Evolutionary conservation across 1,140 invertebrate genomes (phyloP).

Genomic region (Saccostrea echinata): DNA sequence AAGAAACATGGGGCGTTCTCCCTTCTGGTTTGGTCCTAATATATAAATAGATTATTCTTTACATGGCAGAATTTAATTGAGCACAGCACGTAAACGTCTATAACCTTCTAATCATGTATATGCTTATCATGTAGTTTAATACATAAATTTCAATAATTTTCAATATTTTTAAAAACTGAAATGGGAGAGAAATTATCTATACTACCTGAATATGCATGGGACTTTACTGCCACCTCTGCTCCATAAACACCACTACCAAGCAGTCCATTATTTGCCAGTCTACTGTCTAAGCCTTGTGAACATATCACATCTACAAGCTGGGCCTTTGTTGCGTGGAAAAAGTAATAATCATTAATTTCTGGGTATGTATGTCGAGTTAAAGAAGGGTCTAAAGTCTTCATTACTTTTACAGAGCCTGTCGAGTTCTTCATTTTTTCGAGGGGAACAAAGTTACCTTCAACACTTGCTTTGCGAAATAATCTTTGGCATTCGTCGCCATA

Average conservation of each 20-base stretch:
- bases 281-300: constrained; percentile 61
- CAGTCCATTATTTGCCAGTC: constrained; percentile 51
- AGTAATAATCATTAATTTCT: constrained; percentile 66
- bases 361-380: constrained; percentile 35
- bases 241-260: constrained; percentile 64
- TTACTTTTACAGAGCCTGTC: constrained; percentile 12
- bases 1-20: constrained; percentile 53
- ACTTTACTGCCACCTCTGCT: constrained; percentile 65
- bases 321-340: constrained; percentile 66
- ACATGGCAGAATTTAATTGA: background rate
- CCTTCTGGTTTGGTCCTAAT: background rate
- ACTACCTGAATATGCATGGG: constrained; percentile 66
- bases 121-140: too few relatives aligned
- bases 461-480: constrained; percentile 57
- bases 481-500: constrained; percentile 55
- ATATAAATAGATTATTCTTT: too few relatives aligned
- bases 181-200: background rate
- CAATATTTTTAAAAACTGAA: too few relatives aligned
- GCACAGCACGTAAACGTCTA: background rate
- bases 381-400: constrained; percentile 11
- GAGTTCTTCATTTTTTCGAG: background rate
- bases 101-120: background rate
- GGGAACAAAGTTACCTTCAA: constrained; percentile 39
- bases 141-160: too few relatives aligned
- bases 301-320: constrained; percentile 56